Evolutionary conservation across 2,113 vertebrate genomes (phyloP), one percentile per base, ranked within the genome.

Genomic region (Raja brachyura): DNA sequence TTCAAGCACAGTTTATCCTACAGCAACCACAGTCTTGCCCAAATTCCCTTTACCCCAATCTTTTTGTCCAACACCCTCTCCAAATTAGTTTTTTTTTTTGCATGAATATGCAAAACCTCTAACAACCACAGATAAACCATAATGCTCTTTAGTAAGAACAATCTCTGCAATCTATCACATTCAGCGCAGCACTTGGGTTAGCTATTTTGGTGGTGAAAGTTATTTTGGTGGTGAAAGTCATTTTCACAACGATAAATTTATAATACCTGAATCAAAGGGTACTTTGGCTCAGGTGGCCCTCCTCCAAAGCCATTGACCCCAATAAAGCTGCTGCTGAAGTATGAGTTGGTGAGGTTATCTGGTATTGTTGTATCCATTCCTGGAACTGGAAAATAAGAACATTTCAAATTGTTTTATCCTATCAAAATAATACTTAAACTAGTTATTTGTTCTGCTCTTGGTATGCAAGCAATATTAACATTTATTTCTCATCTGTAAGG

Each of bases 321-420:
- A 95, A 99, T 98, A 96, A 99, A 99, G 96, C 98, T 99, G 97
- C 98, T 99, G 96, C 99, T 99, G 95, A 99, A 99, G 97, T 98
- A 99, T 54, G 99, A 99, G 96, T 99, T 99, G 94, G 98, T 98
- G 88, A 99, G 98, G 94, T 97, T 96, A 95, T 99, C 98, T 93
- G 96, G 97, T 96, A 99, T 96, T 93, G 96, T 96, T 22, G 97
- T 97, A 94, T 99, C 99, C 96, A 99, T 97, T 93, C 98, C 99
- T 0, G 98, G 97, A 96, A 99, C 99, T 99, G 94, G 93, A 96
- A 96, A 63, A 78, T 33, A 61, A 93, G 90, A n/a, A 93, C 93
- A 95, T 95, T 94, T 93, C 0, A 93, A 81, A 76, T 61, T 63
- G 59, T 63, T 66, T 93, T 33, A 70, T 73, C 48, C 16, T 31